Base-by-base conservation (phyloP, 2,888 invertebrate species). In the Tachina lurida region DNA sequence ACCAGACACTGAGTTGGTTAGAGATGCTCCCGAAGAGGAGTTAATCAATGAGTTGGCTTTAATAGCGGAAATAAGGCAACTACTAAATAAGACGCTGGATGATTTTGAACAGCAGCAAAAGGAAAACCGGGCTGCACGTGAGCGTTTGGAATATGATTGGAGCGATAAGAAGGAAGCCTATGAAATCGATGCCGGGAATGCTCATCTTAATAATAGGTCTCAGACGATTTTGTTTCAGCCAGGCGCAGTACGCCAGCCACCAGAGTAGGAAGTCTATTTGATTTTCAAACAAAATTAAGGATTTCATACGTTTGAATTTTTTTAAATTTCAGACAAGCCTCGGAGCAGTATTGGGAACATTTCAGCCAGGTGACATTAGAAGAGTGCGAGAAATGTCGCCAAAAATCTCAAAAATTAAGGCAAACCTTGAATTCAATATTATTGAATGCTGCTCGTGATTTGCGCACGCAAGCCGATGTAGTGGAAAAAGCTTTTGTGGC, bases 111-210 rank as follows among this genome's bases (percentile, higher is more conserved):
- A 94, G 52, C 96, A 97, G 92, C 93, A 96, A 90, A 90, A 94
- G 43, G 95, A 96, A 88, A 95, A 97, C 90, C 96, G 96, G 89
- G 95, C 96, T 17, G 96, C 96, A 0, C 97, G 98, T 91, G 95
- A 96, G 87, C 95, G 95, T 60, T 94, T 98, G 82, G 98, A 98
- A 93, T 96, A 95, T 90, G 98, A 98, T 91, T 98, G 97, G 97
- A 97, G 97, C 89, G 97, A 98, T 90, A 98, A 98, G 93, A 94
- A 95, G 81, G 95, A 96, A 90, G 95, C 97, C 0, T 95, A 96
- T 89, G 95, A 96, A 88, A 95, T 97, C 5, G 98, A 98, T 89
- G 93, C 95, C 0, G 92, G 93, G 0, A 96, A 96, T 91, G 93
- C 95, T 58, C 94, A 95, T 12, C 93, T 98, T 9, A 95, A 95